Percentiles rank a stretch among this genome's conserved stretches.
Conservation (phyloP, 2,797 vertebrate species). For the Pygocentrus nattereri region DNA sequence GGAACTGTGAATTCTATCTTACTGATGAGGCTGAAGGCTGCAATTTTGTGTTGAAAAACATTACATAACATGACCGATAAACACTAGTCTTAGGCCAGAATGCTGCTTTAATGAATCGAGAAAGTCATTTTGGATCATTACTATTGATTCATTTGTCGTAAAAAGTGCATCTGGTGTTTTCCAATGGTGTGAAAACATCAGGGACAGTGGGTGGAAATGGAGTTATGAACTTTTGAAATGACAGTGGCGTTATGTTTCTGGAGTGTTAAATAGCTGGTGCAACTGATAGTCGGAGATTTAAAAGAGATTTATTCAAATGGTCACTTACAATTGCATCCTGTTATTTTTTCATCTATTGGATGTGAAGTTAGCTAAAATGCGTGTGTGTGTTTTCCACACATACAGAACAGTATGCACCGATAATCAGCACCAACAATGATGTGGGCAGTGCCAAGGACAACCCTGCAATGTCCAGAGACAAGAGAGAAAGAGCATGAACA, state of each 20-base stretch:
- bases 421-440: conserved; percentile 1
- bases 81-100: no score
- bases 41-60: no score
- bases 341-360: not conserved
- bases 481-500: not conserved
- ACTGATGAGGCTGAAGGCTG: no score
- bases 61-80: no score
- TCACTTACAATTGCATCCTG: not conserved
- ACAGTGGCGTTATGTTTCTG: not conserved
- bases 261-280: not conserved
- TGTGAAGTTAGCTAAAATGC: not conserved
- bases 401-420: not conserved
- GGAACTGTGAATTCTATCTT: no score
- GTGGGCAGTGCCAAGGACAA: not conserved
- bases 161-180: not conserved
- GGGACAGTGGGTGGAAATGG: not conserved
- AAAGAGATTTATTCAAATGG: not conserved
- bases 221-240: not conserved
- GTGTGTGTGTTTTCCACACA: not conserved
- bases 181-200: not conserved
- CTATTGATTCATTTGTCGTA: not conserved
- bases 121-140: not conserved
- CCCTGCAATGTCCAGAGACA: not conserved
- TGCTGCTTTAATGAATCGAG: no score
- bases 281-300: not conserved